These are phyloP conservation scores for Onychomys leucogaster DNA, from an alignment of 2,797 vertebrate species.

Conservation along the genomic window DNA sequence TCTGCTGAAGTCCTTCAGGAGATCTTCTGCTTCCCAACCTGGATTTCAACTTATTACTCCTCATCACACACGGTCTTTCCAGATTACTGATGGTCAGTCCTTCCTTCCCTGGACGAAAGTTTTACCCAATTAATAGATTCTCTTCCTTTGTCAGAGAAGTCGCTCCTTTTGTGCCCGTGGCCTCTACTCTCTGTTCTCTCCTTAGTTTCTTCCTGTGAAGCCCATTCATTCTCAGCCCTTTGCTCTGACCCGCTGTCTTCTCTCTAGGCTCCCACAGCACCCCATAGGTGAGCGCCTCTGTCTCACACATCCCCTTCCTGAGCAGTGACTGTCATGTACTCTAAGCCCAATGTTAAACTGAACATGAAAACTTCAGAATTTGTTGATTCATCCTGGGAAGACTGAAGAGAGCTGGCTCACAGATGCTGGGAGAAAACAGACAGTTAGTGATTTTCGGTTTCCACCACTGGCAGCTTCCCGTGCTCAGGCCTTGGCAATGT, in stretches of 20 bases:
- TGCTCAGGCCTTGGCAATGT: not conserved
- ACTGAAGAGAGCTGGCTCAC: not conserved
- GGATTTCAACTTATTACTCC: not conserved
- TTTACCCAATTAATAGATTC: not conserved
- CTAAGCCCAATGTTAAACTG: not conserved
- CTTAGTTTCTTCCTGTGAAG: not conserved
- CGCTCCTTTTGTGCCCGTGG: not conserved
- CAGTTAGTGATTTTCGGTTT: not conserved
- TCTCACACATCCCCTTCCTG: not conserved
- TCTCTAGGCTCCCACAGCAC: not conserved
- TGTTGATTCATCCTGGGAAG: not conserved
- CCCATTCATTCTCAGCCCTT: not conserved
- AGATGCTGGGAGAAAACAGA: not conserved
- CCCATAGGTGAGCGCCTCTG: not conserved
- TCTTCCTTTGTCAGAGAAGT: not conserved
- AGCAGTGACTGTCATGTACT: not conserved
- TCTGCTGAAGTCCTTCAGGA: not conserved
- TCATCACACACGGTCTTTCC: too few species aligned
- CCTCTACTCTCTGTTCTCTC: not conserved
- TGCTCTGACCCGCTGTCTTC: not conserved
- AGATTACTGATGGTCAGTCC: not conserved
- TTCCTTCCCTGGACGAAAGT: not conserved
- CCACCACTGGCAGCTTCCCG: not conserved
- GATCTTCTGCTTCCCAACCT: not conserved
- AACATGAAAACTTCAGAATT: not conserved